A percentile compares a stretch with the other conserved stretches of the same genome.
Conservation (phyloP, 2,888 invertebrate species). For the Spodoptera picta region DNA sequence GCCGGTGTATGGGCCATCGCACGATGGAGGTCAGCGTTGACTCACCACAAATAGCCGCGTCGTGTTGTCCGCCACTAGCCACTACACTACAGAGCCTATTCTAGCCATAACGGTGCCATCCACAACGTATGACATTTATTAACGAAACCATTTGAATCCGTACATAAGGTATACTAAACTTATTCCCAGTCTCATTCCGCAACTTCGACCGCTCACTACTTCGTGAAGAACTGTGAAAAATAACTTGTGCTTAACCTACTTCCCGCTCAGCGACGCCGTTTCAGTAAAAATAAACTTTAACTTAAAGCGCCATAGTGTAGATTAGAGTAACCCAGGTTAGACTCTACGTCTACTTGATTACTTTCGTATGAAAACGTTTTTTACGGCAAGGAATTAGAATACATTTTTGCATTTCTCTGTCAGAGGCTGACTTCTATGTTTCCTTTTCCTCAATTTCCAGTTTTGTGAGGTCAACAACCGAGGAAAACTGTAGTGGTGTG, state of each 20-base stretch:
- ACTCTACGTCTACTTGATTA: constrained; percentile 16
- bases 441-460: constrained; percentile 44
- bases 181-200: constrained; percentile 38
- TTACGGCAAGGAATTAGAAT: fast-evolving
- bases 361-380: constrained; percentile 26
- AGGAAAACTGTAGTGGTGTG: constrained; percentile 37
- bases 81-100: neutral
- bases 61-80: neutral
- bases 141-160: constrained; percentile 19
- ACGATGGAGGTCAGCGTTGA: constrained; percentile 20
- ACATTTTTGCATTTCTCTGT: constrained; percentile 1
- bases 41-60: constrained; percentile 4
- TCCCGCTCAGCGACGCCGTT: constrained; percentile 32
- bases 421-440: constrained; percentile 25
- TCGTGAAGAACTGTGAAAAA: constrained; percentile 59
- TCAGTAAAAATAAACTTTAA: constrained; percentile 23
- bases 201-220: constrained; percentile 29
- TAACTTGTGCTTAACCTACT: constrained; percentile 67
- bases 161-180: constrained; percentile 24
- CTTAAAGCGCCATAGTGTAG: neutral
- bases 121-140: neutral
- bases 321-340: constrained; percentile 2
- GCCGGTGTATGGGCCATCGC: constrained; percentile 13
- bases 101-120: constrained; percentile 22
- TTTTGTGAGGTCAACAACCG: constrained; percentile 55